Conservation (phyloP, 2,797 vertebrate genomes). For the Glyptemys insculpta region DNA sequence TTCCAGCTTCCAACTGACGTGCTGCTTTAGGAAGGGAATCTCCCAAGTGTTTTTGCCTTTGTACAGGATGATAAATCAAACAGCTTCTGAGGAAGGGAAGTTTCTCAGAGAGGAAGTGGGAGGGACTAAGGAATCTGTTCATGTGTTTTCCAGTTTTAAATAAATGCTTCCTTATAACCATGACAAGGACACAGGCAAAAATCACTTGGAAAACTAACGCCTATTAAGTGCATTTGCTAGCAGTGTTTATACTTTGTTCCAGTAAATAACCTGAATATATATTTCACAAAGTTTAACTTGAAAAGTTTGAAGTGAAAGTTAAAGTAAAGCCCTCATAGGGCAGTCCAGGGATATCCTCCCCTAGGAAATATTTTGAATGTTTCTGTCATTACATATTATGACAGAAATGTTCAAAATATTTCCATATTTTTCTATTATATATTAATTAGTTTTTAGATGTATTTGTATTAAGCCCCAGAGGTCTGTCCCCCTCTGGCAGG, state of each 20-base stretch:
- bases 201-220: conserved; percentile 24
- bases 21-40: not conserved
- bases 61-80: not conserved
- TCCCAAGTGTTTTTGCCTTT: not conserved
- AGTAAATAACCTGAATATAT: not conserved
- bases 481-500: not conserved
- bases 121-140: not conserved
- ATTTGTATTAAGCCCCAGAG: not conserved
- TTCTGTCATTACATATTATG: not conserved
- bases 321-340: not conserved
- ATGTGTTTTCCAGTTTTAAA: conserved; percentile 17
- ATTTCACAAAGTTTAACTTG: not conserved
- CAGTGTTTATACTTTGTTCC: not conserved
- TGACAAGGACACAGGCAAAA: not conserved
- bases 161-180: conserved; percentile 53
- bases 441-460: not conserved
- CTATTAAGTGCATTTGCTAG: conserved; percentile 14
- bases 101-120: conserved; percentile 18
- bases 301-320: not conserved
- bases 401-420: too few species aligned
- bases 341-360: not conserved
- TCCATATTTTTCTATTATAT: too few species aligned
- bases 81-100: not conserved
- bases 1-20: not conserved
- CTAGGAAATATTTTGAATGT: not conserved